These are phyloP conservation scores for Drosophila mulleri DNA, from an alignment of 2,888 invertebrate genomes.

Conservation along the genomic window DNA sequence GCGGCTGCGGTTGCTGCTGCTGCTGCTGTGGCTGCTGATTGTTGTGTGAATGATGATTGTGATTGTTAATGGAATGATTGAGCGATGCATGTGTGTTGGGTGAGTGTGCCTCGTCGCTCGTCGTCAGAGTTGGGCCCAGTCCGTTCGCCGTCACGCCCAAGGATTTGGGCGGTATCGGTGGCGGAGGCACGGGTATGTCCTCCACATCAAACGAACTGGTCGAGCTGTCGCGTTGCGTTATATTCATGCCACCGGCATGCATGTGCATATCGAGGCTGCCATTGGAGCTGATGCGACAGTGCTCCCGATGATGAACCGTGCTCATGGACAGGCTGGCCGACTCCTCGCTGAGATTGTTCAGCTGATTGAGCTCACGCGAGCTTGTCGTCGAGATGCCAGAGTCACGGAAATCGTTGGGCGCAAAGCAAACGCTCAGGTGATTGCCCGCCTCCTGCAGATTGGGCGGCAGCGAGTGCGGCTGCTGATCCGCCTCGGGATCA, in stretches of 20 bases:
- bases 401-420: slow-evolving; percentile 84
- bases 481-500: slow-evolving; percentile 84
- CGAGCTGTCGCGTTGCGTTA: slow-evolving; percentile 81
- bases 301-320: slow-evolving; percentile 80
- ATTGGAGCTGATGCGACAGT: slow-evolving; percentile 77
- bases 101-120: slow-evolving; percentile 64
- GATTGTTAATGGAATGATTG: slow-evolving; percentile 73
- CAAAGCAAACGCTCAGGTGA: slow-evolving; percentile 78
- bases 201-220: slow-evolving; percentile 83
- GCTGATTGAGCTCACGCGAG: slow-evolving; percentile 82
- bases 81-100: slow-evolving; percentile 61
- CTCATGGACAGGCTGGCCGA: slow-evolving; percentile 74
- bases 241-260: slow-evolving; percentile 64
- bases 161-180: slow-evolving; percentile 84
- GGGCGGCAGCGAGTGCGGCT: slow-evolving; percentile 71
- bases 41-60: slow-evolving; percentile 45
- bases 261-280: slow-evolving; percentile 68
- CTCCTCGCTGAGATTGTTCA: slow-evolving; percentile 83
- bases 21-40: slow-evolving; percentile 58
- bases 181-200: slow-evolving; percentile 83
- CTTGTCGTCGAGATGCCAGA: slow-evolving; percentile 85
- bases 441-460: slow-evolving; percentile 73
- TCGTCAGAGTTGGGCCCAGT: background rate
- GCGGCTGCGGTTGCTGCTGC: slow-evolving; percentile 48
- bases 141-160: slow-evolving; percentile 64